Base-by-base conservation (phyloP, 1,140 invertebrate species). In the Drosophila trapezifrons region DNA sequence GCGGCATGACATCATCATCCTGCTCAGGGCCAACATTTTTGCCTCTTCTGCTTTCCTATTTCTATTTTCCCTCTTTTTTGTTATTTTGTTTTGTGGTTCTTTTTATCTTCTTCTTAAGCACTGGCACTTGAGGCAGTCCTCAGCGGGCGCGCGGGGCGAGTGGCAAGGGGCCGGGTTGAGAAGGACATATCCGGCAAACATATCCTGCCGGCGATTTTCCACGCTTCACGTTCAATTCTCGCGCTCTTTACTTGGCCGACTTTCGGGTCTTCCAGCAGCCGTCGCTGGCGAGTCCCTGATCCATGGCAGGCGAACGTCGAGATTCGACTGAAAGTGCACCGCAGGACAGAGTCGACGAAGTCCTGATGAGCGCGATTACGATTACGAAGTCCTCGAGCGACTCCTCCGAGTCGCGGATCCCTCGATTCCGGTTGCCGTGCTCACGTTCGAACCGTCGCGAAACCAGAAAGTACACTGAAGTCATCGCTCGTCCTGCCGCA, bases 391-490 rank as follows among this genome's bases (percentile, higher is more conserved):
- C 10, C 38, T 35, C 56, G 62, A 40, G 43, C 9, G 54, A 71
- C 65, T 77, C 76, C 40, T 32, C 25, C 40, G 63, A 32, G 22
- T 38, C 37, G 45, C 45, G 49, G 69, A 55, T 66, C 69, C 59
- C 49, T 74, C 20, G 49, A 51, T 38, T 49, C 43, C 46, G 63
- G 69, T 40, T 29, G 46, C 69, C 80, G 76, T 73, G 66, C 70
- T 56, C 58, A 66, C 62, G 90, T 87, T 90, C 72, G 80, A 91
- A 87, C 83, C 90, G 80, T 70, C 55, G 80, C 80, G 65, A 87
- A 79, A 77, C 73, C 82, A 77, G 56, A 91, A 90, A 79, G 56
- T 78, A 67, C 59, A 91, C 90, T 91, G 80, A 90, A 87, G 85
- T 56, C 69, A 79, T 71, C 63, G 60, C 52, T 64, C 37, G 75